Percentiles rank a stretch among this genome's conserved stretches.
Evolutionary conservation across 2,797 vertebrate genomes (phyloP).

Genomic region (Amniataba percoides): DNA sequence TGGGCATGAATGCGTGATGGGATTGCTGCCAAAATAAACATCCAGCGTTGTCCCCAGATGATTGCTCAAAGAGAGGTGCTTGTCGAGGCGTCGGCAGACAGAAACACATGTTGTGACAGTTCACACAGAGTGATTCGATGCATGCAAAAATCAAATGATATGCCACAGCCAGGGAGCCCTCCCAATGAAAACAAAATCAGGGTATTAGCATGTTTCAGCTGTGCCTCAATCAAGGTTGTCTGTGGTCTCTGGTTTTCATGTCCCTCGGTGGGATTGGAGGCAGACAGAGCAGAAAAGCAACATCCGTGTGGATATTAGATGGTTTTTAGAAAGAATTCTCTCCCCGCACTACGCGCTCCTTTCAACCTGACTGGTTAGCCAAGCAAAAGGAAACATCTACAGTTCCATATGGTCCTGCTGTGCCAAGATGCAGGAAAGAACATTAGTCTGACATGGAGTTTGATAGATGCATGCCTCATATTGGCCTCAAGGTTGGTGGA

Average conservation of each 20-base stretch:
- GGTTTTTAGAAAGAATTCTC: constrained; percentile 54
- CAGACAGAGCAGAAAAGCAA: constrained; percentile 65
- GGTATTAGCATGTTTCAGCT: constrained; percentile 85
- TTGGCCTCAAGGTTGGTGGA: constrained; percentile 57
- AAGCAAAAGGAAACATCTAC: constrained; percentile 68
- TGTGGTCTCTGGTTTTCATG: constrained; percentile 73
- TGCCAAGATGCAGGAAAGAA: constrained; percentile 68
- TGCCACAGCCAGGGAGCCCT: constrained; percentile 77
- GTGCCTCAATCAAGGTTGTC: constrained; percentile 80
- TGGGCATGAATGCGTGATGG: constrained; percentile 75
- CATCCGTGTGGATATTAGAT: constrained; percentile 69
- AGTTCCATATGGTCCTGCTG: constrained; percentile 75
- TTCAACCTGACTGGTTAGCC: constrained; percentile 74
- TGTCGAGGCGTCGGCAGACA: constrained; percentile 71
- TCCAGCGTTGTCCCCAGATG: constrained; percentile 70
- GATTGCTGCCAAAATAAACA: constrained; percentile 80
- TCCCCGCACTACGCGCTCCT: constrained; percentile 33
- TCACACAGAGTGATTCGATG: constrained; percentile 76
- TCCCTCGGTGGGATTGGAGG: constrained; percentile 73
- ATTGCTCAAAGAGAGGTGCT: constrained; percentile 79
- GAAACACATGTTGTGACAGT: constrained; percentile 82
- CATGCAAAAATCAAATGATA: constrained; percentile 85
- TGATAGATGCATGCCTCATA: constrained; percentile 53
- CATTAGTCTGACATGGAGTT: constrained; percentile 58
- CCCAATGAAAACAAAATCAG: constrained; percentile 82